phyloP scores from a whole-genome alignment of 2,797 vertebrate species.

The Pristis pectinata region DNA sequence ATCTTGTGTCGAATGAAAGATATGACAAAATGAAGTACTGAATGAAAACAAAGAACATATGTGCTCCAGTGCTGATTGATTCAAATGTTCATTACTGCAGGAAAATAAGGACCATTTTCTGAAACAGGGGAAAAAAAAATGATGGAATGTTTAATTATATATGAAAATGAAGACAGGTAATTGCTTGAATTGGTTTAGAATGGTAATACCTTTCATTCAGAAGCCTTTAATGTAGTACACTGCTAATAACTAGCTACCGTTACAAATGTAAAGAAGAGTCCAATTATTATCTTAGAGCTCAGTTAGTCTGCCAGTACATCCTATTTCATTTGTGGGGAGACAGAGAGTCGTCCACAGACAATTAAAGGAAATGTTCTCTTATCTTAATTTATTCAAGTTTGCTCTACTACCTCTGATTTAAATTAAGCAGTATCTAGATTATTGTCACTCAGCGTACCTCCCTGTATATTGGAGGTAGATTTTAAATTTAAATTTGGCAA shows the following conservation, averaged over 20 bases:
- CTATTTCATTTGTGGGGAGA: slow-evolving; percentile 34
- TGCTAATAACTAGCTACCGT: slow-evolving; percentile 12
- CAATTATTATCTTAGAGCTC: slow-evolving; percentile 1
- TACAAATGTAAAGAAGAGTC: slow-evolving; percentile 17
- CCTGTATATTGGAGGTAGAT: slow-evolving; percentile 40
- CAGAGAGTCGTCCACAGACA: not conserved
- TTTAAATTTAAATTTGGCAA: slow-evolving; percentile 44
- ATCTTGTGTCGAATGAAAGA: not conserved
- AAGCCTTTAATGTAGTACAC: not conserved
- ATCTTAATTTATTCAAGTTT: slow-evolving; percentile 1
- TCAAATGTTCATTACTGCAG: not conserved
- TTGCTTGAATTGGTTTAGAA: not conserved
- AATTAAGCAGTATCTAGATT: slow-evolving; percentile 35
- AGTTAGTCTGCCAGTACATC: not conserved
- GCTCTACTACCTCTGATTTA: slow-evolving; percentile 20
- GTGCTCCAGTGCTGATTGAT: not conserved
- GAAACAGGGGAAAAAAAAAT: not conserved
- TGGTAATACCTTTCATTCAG: not conserved
- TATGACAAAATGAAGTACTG: not conserved
- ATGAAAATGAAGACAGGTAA: not conserved
- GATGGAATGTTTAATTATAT: slow-evolving; percentile 3
- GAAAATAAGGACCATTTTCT: not conserved
- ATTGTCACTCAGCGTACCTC: slow-evolving; percentile 37
- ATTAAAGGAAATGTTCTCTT: not conserved
- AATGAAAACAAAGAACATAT: not conserved